Percentiles rank a stretch among this genome's conserved stretches.
Conservation (phyloP, 2,888 invertebrate species). For the Hylaea fasciaria region DNA sequence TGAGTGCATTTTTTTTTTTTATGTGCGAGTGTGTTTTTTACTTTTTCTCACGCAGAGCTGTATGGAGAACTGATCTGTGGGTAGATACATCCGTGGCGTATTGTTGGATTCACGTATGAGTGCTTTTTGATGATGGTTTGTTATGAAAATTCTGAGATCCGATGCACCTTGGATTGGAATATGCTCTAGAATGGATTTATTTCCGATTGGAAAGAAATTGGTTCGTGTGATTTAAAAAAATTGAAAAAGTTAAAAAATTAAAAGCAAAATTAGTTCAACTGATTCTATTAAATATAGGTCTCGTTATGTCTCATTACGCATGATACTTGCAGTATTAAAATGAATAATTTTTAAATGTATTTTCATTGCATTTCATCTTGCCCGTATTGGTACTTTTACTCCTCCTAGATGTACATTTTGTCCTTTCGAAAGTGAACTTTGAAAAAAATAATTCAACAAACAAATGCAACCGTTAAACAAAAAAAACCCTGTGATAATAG, state of each 20-base stretch:
- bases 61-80: slow-evolving; percentile 80
- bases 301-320: too few species aligned
- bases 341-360: too few species aligned
- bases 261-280: too few species aligned
- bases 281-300: too few species aligned
- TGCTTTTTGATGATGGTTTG: slow-evolving; percentile 63
- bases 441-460: slow-evolving; percentile 38
- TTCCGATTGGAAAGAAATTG: too few species aligned
- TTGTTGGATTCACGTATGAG: slow-evolving; percentile 69
- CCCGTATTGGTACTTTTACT: too few species aligned
- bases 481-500: slow-evolving; percentile 69
- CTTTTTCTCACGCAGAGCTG: slow-evolving; percentile 81
- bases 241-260: too few species aligned
- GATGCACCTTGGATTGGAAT: slow-evolving; percentile 36
- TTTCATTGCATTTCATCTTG: too few species aligned
- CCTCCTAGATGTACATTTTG: too few species aligned
- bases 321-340: too few species aligned
- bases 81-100: slow-evolving; percentile 79
- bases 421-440: too few species aligned
- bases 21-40: slow-evolving; percentile 81
- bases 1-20: slow-evolving; percentile 75
- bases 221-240: too few species aligned
- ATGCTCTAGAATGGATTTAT: slow-evolving; percentile 6
- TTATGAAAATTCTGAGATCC: slow-evolving; percentile 33
- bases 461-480: slow-evolving; percentile 45